phyloP scores from a whole-genome alignment of 2,113 vertebrate species.

The Turdus rufiventris region DNA sequence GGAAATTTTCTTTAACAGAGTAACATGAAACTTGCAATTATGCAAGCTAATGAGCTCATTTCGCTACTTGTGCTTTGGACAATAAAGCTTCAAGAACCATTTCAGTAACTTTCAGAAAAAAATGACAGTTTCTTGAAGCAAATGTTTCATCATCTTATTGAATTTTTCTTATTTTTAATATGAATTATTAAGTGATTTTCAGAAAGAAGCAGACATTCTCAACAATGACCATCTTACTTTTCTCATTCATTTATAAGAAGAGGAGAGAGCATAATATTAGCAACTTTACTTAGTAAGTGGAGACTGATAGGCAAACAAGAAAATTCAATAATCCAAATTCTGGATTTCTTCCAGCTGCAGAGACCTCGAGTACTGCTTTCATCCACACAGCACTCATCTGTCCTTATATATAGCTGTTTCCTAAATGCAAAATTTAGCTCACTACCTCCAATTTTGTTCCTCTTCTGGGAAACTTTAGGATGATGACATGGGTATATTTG shows the following conservation, averaged over 20 bases:
- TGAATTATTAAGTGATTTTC: background rate
- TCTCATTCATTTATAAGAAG: background rate
- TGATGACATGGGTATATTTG: background rate
- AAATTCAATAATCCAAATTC: background rate
- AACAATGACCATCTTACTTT: background rate
- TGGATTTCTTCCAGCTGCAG: conserved; percentile 2
- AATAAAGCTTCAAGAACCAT: conserved; percentile 15
- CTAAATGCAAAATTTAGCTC: background rate
- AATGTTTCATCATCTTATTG: background rate
- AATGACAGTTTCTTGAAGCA: background rate
- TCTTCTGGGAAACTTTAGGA: background rate
- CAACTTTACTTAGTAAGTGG: background rate
- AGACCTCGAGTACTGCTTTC: background rate
- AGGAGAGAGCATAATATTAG: background rate
- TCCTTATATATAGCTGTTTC: background rate
- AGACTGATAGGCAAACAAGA: background rate
- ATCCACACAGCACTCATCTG: background rate
- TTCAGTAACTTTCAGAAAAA: conserved; percentile 2
- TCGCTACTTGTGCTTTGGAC: background rate
- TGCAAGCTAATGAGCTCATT: background rate
- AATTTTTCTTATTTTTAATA: background rate
- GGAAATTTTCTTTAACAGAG: background rate
- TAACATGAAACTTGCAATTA: conserved; percentile 11
- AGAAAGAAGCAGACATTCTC: background rate
- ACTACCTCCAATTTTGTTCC: background rate